Evolutionary conservation across 2,888 invertebrate genomes (phyloP), one percentile per base, ranked within the genome.

Genomic region (Ormyrus nitidulus): DNA sequence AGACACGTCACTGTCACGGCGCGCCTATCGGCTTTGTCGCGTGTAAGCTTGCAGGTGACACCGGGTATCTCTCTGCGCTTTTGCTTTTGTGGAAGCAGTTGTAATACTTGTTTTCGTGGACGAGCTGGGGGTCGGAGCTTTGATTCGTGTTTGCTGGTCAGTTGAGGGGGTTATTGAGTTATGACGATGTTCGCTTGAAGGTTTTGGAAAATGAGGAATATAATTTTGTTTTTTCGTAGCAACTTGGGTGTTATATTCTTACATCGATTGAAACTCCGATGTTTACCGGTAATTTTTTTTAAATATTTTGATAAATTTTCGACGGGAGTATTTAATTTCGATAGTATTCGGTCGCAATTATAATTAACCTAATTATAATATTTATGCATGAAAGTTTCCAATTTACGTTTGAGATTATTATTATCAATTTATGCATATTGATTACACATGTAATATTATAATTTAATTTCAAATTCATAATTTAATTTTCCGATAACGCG

Each of bases 401-500:
- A 77, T 76, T 77, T 73, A 68, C 72, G 56, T 81, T 62, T 76
- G 62, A 54, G 72, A 72, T 81, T 71, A 77, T 74, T 61, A 73
- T 64, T 65, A 64, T 58, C 46, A 75, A 81, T 81, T 65, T 71
- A 78, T 78, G 65, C 58, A 72, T 58, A 78, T 66, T 66, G 71
- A 76, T 78, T 81, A 71, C 53, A 77, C 61, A 11, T 65, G 78
- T 78, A 75, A 65, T 72, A 69, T 72, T 65, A 73, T 61, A 73
- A 34, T 34, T 34, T 34, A 34, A 34, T 34, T 34, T 62, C 79
- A 61, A 65, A 58, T 81, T 76, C 64, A 75, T 77, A 56, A 77
- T 79, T 79, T 79, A 59, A 76, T 77, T 79, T 76, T 64, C 61
- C 69, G 72, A 77, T 72, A 77, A 77, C 65, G 61, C 64, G 65